These are phyloP conservation scores for Delichon dasypus DNA, from an alignment of 2,797 vertebrate species.

Conservation along the genomic window DNA sequence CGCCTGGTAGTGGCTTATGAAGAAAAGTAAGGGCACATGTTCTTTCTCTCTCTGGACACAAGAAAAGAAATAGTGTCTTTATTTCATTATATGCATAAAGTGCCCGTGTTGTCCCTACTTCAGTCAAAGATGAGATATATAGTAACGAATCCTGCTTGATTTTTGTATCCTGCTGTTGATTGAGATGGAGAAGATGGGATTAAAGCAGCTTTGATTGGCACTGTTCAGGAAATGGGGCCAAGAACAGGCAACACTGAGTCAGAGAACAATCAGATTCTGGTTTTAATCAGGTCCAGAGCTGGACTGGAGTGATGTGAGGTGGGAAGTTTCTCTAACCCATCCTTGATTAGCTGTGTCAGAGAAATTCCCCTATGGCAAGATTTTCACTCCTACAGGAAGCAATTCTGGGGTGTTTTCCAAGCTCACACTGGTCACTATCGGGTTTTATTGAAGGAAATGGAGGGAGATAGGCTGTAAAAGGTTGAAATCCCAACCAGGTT, in stretches of 20 bases:
- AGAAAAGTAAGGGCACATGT: slow-evolving; percentile 87
- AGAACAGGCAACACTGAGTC: background rate
- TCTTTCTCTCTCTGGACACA: background rate
- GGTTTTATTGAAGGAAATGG: background rate
- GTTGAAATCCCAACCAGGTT: background rate
- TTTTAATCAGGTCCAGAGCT: slow-evolving; percentile 1
- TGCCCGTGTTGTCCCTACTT: background rate
- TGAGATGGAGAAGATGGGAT: background rate
- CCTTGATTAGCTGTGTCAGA: background rate
- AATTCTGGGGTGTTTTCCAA: background rate
- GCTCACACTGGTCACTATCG: background rate
- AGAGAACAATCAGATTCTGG: background rate
- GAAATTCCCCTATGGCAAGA: background rate
- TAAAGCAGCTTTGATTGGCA: background rate
- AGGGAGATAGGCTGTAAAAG: background rate
- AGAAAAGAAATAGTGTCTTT: background rate
- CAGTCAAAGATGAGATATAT: background rate
- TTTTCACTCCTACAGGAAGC: slow-evolving; percentile 3
- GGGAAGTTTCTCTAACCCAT: background rate
- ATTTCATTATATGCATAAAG: background rate
- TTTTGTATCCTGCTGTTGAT: background rate
- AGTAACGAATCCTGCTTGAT: background rate
- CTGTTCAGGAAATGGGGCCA: background rate
- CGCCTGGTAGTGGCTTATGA: slow-evolving; percentile 95
- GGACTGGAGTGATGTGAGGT: background rate